Evolutionary conservation across 1,140 invertebrate genomes (phyloP).

Genomic region (Heliothis virescens): DNA sequence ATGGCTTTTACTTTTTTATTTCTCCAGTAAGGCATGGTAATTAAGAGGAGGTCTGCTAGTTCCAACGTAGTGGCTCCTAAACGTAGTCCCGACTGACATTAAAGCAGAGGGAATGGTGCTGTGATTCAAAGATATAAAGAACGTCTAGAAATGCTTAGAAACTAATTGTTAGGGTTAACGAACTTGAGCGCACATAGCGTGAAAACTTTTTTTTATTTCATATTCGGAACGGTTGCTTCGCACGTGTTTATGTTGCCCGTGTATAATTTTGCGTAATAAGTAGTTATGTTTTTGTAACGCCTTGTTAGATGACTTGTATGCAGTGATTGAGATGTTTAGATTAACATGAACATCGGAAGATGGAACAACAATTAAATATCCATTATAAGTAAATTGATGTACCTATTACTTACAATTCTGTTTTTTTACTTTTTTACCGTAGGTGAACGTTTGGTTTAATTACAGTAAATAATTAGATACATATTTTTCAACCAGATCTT

Average conservation of each 20-base stretch:
- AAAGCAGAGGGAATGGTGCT: slow-evolving; percentile 61
- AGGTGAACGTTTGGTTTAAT: not conserved
- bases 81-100: slow-evolving; percentile 58
- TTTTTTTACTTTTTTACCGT: not conserved
- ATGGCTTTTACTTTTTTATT: slow-evolving; percentile 70
- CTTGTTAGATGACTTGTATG: slow-evolving; percentile 37
- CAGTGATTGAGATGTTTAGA: slow-evolving; percentile 39
- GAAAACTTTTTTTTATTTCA: slow-evolving; percentile 49
- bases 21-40: slow-evolving; percentile 68
- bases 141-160: slow-evolving; percentile 32
- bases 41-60: slow-evolving; percentile 68
- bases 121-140: slow-evolving; percentile 47
- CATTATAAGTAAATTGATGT: slow-evolving; percentile 26
- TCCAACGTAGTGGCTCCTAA: slow-evolving; percentile 64
- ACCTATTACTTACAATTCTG: not conserved
- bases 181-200: slow-evolving; percentile 49
- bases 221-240: slow-evolving; percentile 54
- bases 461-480: not conserved
- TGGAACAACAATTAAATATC: slow-evolving; percentile 32
- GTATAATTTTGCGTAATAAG: slow-evolving; percentile 42
- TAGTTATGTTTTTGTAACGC: slow-evolving; percentile 35
- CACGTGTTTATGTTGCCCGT: slow-evolving; percentile 49
- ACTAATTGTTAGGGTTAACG: slow-evolving; percentile 40
- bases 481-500: too few species aligned
- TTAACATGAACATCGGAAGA: slow-evolving; percentile 22